phyloP scores from a whole-genome alignment of 1,140 invertebrate genomes.

The Tribolium castaneum region DNA sequence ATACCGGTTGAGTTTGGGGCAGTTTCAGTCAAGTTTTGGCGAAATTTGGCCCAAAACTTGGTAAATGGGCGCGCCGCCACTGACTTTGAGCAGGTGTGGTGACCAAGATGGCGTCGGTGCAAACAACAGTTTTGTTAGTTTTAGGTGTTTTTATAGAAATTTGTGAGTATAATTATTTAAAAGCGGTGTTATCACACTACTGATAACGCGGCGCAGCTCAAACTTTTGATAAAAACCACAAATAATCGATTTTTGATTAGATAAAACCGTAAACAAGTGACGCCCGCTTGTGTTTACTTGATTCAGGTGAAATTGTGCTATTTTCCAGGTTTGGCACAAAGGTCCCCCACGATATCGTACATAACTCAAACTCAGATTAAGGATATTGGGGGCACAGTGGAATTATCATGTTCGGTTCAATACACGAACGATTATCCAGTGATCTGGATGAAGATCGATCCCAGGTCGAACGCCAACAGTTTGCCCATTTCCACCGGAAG shows the following conservation, averaged over 20 bases:
- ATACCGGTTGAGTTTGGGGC: too few relatives aligned
- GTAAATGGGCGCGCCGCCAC: not conserved
- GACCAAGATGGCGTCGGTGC: constrained; percentile 8
- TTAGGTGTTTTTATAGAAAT: constrained; percentile 5
- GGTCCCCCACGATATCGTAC: constrained; percentile 90
- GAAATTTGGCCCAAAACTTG: too few relatives aligned
- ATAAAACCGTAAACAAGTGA: constrained; percentile 5
- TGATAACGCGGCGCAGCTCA: not conserved
- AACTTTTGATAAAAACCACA: not conserved
- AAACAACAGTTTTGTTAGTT: constrained; percentile 4
- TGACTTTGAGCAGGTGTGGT: constrained; percentile 15
- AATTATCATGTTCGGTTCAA: constrained; percentile 89
- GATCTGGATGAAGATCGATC: constrained; percentile 78
- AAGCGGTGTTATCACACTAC: not conserved
- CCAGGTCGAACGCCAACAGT: constrained; percentile 67
- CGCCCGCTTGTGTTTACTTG: not conserved
- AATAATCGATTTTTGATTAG: not conserved
- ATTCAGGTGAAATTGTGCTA: not conserved
- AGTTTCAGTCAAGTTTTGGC: too few relatives aligned
- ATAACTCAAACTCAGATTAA: constrained; percentile 92
- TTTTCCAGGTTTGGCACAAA: constrained; percentile 71
- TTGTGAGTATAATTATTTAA: not conserved
- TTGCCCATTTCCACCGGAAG: constrained; percentile 83
- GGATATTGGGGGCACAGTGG: constrained; percentile 89
- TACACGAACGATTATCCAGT: constrained; percentile 88